A percentile compares a stretch with the other conserved stretches of the same genome.
Conservation (phyloP, 2,797 vertebrate species). For the Esox lucius region DNA sequence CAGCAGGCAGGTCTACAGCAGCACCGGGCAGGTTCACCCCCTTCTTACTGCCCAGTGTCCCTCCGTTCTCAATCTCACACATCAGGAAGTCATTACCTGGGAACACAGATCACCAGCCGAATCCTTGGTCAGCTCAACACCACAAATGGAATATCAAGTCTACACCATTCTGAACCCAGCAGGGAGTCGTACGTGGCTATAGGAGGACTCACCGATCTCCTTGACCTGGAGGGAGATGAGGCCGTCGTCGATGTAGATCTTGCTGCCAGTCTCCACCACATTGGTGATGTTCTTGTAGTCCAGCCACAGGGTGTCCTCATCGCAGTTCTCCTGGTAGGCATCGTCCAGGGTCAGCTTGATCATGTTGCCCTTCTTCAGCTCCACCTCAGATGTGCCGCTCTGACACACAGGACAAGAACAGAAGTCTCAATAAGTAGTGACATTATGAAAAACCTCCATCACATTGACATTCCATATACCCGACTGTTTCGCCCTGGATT, state of each 20-base stretch:
- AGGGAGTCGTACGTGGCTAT: not conserved
- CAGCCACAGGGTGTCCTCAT: conserved; percentile 86
- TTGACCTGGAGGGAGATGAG: conserved; percentile 92
- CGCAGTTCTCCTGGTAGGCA: conserved; percentile 85
- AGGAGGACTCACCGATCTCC: conserved; percentile 81
- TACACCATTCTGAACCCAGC: too few species aligned
- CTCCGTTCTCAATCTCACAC: conserved; percentile 91
- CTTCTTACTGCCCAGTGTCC: conserved; percentile 93
- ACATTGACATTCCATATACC: too few species aligned
- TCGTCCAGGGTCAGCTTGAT: conserved; percentile 92
- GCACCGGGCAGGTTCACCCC: conserved; percentile 95
- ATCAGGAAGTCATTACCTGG: conserved; percentile 83
- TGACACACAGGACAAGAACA: conserved; percentile 49
- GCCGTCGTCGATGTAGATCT: conserved; percentile 94
- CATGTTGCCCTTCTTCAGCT: conserved; percentile 85
- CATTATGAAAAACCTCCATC: too few species aligned
- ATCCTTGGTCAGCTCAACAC: not conserved
- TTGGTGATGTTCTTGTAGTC: conserved; percentile 96
- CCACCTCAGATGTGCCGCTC: conserved; percentile 95
- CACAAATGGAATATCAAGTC: not conserved
- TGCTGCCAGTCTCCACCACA: conserved; percentile 90
- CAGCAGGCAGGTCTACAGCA: conserved; percentile 92
- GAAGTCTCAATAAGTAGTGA: not conserved
- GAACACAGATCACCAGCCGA: not conserved
- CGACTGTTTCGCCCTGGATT: too few species aligned